These are phyloP conservation scores for Elaphurus davidianus DNA, from an alignment of 2,113 vertebrate species.

Conservation along the genomic window DNA sequence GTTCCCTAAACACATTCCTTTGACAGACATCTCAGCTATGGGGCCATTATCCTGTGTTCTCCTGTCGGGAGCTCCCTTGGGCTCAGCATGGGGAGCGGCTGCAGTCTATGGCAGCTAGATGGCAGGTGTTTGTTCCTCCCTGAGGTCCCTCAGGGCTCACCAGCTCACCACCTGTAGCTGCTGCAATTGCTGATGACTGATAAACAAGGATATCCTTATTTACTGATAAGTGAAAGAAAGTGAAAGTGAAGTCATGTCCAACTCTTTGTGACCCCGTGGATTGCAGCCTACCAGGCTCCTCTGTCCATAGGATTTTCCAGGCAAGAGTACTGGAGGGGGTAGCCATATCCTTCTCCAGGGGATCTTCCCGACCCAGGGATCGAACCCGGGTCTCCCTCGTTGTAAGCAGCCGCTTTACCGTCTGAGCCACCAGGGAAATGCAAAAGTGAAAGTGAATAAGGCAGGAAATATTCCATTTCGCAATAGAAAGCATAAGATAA, in stretches of 20 bases:
- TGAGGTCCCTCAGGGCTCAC: neutral
- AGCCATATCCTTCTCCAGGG: neutral
- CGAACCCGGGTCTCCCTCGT: accelerated
- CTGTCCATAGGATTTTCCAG: neutral
- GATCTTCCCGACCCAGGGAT: neutral
- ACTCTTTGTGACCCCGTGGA: neutral
- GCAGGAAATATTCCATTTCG: neutral
- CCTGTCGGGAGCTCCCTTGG: neutral
- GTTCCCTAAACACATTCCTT: neutral
- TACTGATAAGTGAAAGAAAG: neutral
- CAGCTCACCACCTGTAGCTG: neutral
- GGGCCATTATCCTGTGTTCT: neutral
- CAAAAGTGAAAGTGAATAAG: neutral
- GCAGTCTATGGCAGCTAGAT: neutral
- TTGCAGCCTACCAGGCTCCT: neutral
- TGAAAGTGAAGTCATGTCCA: too few species aligned
- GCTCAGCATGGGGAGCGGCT: neutral
- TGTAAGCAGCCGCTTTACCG: accelerated
- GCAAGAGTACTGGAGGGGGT: neutral
- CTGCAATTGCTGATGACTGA: neutral
- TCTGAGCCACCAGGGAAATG: neutral
- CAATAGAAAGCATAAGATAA: neutral
- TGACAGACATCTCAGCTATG: neutral
- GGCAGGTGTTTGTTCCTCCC: neutral
- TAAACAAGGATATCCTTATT: neutral